phyloP scores from a whole-genome alignment of 53 echinoderm and acorn worm genomes.

The Paracentrotus lividus region DNA sequence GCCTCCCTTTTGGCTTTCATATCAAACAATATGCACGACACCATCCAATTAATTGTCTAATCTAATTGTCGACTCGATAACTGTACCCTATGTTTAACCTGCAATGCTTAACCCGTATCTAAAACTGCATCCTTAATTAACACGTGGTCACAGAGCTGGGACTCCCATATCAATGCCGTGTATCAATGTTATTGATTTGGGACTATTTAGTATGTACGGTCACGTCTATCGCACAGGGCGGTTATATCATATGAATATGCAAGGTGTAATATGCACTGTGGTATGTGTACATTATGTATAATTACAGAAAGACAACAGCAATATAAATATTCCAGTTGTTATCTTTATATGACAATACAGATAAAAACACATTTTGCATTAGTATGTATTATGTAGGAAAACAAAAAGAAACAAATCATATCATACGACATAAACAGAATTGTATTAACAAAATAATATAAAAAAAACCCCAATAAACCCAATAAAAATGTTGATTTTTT shows the following conservation, averaged over 20 bases:
- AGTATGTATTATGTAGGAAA: too few species aligned
- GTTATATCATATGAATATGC: neutral
- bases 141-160: neutral
- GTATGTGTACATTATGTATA: neutral
- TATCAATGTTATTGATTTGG: slow-evolving; percentile 30
- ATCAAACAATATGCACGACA: neutral
- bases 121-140: slow-evolving; percentile 34
- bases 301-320: too few species aligned
- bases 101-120: neutral
- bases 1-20: too few species aligned
- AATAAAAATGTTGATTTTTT: too few species aligned
- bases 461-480: too few species aligned
- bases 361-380: too few species aligned
- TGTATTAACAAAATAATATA: too few species aligned
- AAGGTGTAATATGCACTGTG: neutral
- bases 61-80: neutral
- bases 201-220: neutral
- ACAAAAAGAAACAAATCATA: too few species aligned
- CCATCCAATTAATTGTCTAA: slow-evolving; percentile 17
- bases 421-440: too few species aligned
- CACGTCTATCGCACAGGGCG: neutral
- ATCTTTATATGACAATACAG: too few species aligned
- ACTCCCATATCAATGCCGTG: neutral
- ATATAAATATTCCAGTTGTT: too few species aligned
- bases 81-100: neutral